These are phyloP conservation scores for Dendrocincla tyrannina DNA, from an alignment of 2,797 vertebrate species.

Conservation along the genomic window DNA sequence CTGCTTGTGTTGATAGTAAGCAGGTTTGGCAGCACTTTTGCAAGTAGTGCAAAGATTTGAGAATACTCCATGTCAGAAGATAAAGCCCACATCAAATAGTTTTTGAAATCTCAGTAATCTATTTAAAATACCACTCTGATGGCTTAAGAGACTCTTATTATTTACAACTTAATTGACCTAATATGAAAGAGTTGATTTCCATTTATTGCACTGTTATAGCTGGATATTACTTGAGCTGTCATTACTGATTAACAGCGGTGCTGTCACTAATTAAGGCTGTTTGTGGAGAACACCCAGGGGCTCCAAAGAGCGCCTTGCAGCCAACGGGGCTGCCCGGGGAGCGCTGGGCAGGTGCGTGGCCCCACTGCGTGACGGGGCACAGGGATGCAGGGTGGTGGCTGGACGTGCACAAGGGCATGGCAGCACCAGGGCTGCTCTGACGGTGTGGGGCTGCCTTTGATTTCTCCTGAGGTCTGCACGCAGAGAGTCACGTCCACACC, in stretches of 20 bases:
- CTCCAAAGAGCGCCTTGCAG: rapidly evolving
- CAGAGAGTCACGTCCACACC: not conserved
- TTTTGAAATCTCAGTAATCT: not conserved
- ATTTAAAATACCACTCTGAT: not conserved
- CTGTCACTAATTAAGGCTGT: not conserved
- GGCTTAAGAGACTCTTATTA: not conserved
- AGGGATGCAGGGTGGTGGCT: rapidly evolving
- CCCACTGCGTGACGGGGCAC: rapidly evolving
- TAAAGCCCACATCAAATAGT: not conserved
- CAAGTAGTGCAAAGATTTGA: not conserved
- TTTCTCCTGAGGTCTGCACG: rapidly evolving
- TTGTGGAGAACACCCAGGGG: not conserved
- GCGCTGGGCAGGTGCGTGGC: not conserved
- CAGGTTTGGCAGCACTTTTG: not conserved
- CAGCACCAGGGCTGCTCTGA: rapidly evolving
- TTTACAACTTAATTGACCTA: not conserved
- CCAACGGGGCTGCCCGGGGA: not conserved
- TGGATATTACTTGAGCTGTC: not conserved
- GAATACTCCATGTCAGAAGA: not conserved
- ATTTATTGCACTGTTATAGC: not conserved
- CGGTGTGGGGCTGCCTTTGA: rapidly evolving
- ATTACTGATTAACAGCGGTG: not conserved
- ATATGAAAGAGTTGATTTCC: not conserved
- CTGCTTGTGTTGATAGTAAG: rapidly evolving
- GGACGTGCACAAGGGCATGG: rapidly evolving